These are phyloP conservation scores for Orussus abietinus DNA, from an alignment of 1,140 invertebrate species.

Conservation along the genomic window DNA sequence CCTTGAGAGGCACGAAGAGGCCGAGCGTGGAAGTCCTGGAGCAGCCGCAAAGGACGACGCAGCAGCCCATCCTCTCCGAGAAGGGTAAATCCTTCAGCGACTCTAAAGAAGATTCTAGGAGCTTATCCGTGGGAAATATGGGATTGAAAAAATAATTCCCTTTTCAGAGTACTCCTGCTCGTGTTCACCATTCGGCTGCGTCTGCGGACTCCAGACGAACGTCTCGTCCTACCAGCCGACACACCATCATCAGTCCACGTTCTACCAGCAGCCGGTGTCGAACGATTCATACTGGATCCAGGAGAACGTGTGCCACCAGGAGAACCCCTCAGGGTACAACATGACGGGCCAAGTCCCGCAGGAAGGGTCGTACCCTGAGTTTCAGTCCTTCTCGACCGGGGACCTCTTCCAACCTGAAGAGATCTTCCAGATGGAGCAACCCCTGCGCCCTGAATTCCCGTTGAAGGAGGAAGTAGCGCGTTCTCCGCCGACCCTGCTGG, in stretches of 20 bases:
- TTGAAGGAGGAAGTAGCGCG: conserved; percentile 49
- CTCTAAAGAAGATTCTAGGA: too few relatives aligned
- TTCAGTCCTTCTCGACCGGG: conserved; percentile 56
- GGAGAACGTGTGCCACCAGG: conserved; percentile 31
- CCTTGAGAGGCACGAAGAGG: conserved; percentile 56
- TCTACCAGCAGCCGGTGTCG: conserved; percentile 28
- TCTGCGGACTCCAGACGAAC: conserved; percentile 48
- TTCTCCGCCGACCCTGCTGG: conserved; percentile 67
- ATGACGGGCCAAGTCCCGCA: conserved; percentile 37
- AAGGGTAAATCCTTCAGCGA: too few relatives aligned
- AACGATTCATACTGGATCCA: conserved; percentile 44
- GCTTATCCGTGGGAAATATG: too few relatives aligned
- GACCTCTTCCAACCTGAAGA: conserved; percentile 75
- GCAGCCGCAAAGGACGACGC: conserved; percentile 32
- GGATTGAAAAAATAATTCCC: too few relatives aligned
- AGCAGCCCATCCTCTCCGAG: too few relatives aligned
- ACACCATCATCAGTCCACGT: conserved; percentile 34
- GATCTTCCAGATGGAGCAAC: conserved; percentile 73
- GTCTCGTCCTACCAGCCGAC: conserved; percentile 35
- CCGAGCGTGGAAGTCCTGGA: conserved; percentile 33
- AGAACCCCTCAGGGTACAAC: conserved; percentile 31
- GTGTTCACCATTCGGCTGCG: conserved; percentile 64
- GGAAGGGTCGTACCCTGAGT: conserved; percentile 47
- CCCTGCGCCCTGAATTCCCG: conserved; percentile 61
- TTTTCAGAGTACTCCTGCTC: conserved; percentile 60